Evolutionary conservation across 2,113 vertebrate genomes (phyloP).

Genomic region (Bubalus kerabau): DNA sequence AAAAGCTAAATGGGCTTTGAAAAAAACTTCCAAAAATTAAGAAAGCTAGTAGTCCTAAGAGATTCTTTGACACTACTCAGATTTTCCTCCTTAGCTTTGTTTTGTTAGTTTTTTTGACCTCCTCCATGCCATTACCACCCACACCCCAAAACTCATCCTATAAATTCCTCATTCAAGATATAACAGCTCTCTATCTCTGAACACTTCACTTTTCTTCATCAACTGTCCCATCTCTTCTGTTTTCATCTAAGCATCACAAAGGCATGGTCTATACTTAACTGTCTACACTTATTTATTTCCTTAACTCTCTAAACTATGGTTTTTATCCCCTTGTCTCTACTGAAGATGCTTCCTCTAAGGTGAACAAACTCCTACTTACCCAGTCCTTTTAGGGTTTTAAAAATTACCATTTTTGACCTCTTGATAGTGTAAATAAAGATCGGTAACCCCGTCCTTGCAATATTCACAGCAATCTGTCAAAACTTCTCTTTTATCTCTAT

Average conservation of each 20-base stretch:
- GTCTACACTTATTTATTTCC: background rate
- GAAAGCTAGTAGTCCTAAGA: background rate
- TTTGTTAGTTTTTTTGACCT: background rate
- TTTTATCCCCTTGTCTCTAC: background rate
- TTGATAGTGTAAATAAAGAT: background rate
- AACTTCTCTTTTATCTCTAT: background rate
- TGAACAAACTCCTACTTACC: background rate
- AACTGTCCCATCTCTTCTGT: background rate
- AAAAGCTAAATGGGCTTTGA: background rate
- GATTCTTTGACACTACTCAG: background rate
- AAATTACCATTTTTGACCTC: background rate
- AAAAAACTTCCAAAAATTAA: background rate
- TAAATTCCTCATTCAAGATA: background rate
- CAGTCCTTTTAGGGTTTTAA: background rate
- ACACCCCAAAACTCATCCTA: background rate
- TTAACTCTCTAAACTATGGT: background rate
- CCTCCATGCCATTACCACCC: fast-evolving
- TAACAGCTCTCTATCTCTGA: background rate
- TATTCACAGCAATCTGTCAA: background rate
- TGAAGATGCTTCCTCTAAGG: background rate
- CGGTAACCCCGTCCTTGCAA: background rate
- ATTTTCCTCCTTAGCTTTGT: background rate
- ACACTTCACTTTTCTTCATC: background rate
- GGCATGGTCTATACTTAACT: background rate
- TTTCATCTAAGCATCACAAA: background rate